Evolutionary conservation across 37 sponge, comb jelly and placozoan species (phyloP).

Genomic region (Halichondria panicea): DNA sequence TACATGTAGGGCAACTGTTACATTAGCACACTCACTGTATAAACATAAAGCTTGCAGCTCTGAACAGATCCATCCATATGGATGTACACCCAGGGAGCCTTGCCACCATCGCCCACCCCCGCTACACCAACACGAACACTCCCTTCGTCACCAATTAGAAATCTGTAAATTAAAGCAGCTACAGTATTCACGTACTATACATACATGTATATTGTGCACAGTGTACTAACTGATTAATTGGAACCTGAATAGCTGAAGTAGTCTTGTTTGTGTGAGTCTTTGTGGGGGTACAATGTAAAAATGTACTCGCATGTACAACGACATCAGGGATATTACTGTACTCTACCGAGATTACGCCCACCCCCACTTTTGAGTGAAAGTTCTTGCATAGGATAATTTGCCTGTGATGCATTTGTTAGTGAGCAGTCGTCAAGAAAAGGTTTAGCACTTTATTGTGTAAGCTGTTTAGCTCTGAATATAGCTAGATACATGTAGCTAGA

Average conservation of each 20-base stretch:
- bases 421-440: no score
- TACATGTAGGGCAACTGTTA: background rate
- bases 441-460: no score
- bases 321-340: background rate
- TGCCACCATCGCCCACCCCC: background rate
- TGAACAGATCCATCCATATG: slow-evolving; percentile 50
- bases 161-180: slow-evolving; percentile 15
- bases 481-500: no score
- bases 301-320: background rate
- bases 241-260: no score
- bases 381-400: no score
- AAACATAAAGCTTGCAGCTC: slow-evolving; percentile 63
- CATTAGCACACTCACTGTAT: slow-evolving; percentile 49
- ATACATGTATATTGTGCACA: background rate
- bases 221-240: no score
- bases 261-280: no score
- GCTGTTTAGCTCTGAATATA: no score
- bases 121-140: background rate
- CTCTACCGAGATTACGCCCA: background rate
- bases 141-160: slow-evolving; percentile 34
- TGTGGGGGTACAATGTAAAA: no score
- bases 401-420: no score
- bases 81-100: slow-evolving; percentile 57
- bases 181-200: no score
- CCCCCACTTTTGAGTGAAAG: no score